Conservation (phyloP, 2,113 vertebrate genomes). For the Gymnorhina tibicen region DNA sequence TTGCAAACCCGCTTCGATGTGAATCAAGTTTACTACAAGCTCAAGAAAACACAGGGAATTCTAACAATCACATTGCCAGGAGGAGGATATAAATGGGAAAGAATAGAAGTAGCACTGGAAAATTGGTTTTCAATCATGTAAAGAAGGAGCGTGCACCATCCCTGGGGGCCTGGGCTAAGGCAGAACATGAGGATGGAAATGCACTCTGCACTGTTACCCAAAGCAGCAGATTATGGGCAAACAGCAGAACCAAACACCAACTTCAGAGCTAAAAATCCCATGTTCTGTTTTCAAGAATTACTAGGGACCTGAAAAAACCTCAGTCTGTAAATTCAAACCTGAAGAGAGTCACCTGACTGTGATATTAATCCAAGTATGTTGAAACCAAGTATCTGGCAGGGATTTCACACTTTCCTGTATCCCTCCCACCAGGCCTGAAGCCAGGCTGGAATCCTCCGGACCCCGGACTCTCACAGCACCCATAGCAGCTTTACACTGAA, state of each 20-base stretch:
- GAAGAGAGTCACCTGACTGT: not conserved
- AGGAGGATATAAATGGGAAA: not conserved
- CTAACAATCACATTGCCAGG: not conserved
- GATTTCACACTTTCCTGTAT: not conserved
- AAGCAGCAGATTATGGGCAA: not conserved
- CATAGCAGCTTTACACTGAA: not conserved
- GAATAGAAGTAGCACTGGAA: not conserved
- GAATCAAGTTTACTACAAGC: not conserved
- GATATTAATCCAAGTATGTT: not conserved
- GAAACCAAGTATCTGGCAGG: not conserved
- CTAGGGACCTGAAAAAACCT: not conserved
- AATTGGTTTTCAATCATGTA: not conserved
- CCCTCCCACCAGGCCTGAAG: not conserved
- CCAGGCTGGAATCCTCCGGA: not conserved
- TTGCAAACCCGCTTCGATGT: not conserved
- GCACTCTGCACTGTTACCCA: not conserved
- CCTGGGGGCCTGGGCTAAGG: not conserved
- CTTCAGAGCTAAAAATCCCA: not conserved
- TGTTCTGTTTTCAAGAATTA: not conserved
- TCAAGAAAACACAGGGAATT: conserved; percentile 22
- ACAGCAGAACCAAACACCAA: not conserved
- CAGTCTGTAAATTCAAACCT: not conserved
- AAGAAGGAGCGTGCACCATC: not conserved
- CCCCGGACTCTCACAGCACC: not conserved
- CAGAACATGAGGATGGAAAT: not conserved